Percentiles rank a stretch among this genome's conserved stretches.
phyloP scores from a whole-genome alignment of 2,113 vertebrate species.

The Peucedramus taeniatus region DNA sequence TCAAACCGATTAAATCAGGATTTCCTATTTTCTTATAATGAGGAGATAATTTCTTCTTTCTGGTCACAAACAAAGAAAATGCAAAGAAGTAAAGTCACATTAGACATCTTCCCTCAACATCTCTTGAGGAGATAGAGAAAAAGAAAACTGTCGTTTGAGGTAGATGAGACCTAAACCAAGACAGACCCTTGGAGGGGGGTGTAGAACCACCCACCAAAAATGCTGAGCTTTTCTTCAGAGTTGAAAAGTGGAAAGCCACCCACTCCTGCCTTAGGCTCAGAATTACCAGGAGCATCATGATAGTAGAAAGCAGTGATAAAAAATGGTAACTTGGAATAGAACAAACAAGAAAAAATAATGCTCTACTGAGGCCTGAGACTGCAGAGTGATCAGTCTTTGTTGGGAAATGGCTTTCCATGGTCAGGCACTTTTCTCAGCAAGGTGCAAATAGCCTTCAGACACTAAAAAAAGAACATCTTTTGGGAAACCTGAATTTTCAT shows the following conservation, averaged over 20 bases:
- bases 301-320: background rate
- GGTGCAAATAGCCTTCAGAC: background rate
- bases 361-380: background rate
- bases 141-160: background rate
- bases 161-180: background rate
- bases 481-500: background rate
- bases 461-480: background rate
- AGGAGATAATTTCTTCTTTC: background rate
- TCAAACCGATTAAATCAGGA: background rate
- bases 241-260: background rate
- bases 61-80: background rate
- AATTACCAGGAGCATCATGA: background rate
- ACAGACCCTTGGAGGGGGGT: background rate
- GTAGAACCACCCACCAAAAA: background rate
- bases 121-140: background rate
- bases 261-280: background rate
- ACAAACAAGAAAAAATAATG: background rate
- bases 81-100: background rate
- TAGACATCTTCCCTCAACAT: background rate
- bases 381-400: background rate
- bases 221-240: background rate
- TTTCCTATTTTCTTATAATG: background rate
- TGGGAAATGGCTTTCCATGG: background rate
- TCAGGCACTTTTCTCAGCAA: background rate
- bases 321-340: background rate